Evolutionary conservation across 1,140 invertebrate genomes (phyloP).

Genomic region (Drosophila murphyi): DNA sequence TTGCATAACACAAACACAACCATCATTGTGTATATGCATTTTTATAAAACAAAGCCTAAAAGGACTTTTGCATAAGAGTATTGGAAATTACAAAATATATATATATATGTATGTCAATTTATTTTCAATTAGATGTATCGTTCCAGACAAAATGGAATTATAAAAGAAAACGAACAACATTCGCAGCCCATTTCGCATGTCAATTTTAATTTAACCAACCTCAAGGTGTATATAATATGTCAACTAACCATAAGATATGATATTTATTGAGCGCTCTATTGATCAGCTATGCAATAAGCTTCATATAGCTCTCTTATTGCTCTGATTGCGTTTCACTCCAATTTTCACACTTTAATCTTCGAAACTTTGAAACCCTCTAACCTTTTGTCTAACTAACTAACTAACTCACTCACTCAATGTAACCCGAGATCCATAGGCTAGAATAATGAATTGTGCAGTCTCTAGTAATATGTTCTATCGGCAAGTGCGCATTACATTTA

Average conservation of each 20-base stretch:
- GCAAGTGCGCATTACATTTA: conserved; percentile 45
- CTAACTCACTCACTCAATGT: conserved; percentile 4
- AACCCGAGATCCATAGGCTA: conserved; percentile 60
- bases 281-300: neutral
- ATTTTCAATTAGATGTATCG: conserved; percentile 69
- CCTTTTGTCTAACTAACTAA: conserved; percentile 39
- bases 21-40: conserved; percentile 25
- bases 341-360: conserved; percentile 26
- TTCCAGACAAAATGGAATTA: conserved; percentile 13
- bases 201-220: conserved; percentile 59
- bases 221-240: conserved; percentile 60
- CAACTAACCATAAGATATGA: conserved; percentile 28
- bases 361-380: conserved; percentile 21
- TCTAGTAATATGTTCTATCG: conserved; percentile 28
- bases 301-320: neutral
- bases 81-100: conserved; percentile 52
- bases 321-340: conserved; percentile 10
- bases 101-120: conserved; percentile 71
- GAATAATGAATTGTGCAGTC: conserved; percentile 71
- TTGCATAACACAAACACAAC: conserved; percentile 30
- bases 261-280: neutral
- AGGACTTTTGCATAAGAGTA: conserved; percentile 25
- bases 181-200: conserved; percentile 47
- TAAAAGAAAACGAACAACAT: conserved; percentile 3
- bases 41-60: conserved; percentile 22